phyloP scores from a whole-genome alignment of 2,888 invertebrate genomes.

The Acleris laterana region DNA sequence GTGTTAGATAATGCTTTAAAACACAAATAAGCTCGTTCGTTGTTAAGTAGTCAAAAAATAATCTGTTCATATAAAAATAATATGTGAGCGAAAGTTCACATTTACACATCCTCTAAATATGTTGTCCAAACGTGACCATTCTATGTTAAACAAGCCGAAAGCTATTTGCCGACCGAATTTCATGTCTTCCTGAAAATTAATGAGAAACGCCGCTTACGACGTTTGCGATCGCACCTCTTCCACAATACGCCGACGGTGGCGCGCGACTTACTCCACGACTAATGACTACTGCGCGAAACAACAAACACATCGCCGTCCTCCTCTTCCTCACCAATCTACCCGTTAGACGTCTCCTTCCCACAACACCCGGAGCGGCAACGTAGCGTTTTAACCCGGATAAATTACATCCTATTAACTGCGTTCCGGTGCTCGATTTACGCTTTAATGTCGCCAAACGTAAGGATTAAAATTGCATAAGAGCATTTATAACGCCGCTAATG shows the following conservation, averaged over 20 bases:
- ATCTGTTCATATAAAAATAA: neutral
- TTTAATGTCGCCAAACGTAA: slow-evolving; percentile 74
- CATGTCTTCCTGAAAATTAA: slow-evolving; percentile 81
- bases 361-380: slow-evolving; percentile 78
- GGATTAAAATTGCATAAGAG: slow-evolving; percentile 80
- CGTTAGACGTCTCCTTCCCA: slow-evolving; percentile 60
- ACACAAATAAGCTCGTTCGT: neutral
- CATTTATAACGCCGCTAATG: slow-evolving; percentile 60
- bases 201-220: slow-evolving; percentile 77
- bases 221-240: slow-evolving; percentile 73
- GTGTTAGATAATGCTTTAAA: neutral
- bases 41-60: neutral
- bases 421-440: slow-evolving; percentile 80
- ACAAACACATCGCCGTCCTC: slow-evolving; percentile 69
- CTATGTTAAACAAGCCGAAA: slow-evolving; percentile 62
- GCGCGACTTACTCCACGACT: slow-evolving; percentile 65
- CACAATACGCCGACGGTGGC: slow-evolving; percentile 72
- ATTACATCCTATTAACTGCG: slow-evolving; percentile 83
- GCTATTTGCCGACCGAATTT: slow-evolving; percentile 72
- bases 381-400: slow-evolving; percentile 79
- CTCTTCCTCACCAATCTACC: slow-evolving; percentile 46
- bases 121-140: slow-evolving; percentile 45
- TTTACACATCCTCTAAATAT: slow-evolving; percentile 9
- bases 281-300: slow-evolving; percentile 70
- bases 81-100: neutral